Base-by-base conservation (phyloP, 2,113 vertebrate species). In the Seriola aureovittata region DNA sequence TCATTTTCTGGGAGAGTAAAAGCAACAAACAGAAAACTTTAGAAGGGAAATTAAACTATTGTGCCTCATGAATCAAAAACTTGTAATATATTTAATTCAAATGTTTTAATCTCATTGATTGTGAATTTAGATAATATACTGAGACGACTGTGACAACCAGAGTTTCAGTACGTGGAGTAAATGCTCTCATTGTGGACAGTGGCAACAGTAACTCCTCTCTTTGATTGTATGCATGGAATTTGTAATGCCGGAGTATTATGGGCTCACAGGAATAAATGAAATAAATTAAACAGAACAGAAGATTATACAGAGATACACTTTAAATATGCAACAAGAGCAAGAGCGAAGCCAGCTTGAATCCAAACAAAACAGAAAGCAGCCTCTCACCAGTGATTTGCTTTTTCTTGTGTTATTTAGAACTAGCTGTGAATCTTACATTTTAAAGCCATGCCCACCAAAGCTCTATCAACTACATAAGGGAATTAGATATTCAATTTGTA, bases 21-120 rank as follows among this genome's bases (percentile, higher is more conserved):
- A 36, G 11, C 17, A 67, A 17, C 36, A n/a, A 57, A 42, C 21
- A 59, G 4, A 46, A 42, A 25, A 58, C 12, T 40, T 19, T 16
- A 46, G 11, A 21, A 14, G 76, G 72, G 46, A 78, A 81, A 80
- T 75, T 1, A 57, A 78, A 81, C 66, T 23, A 69, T 75, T 38
- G 40, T 8, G 36, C 21, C n/a, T 55, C 70, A 76, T 76, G 17
- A 74, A 79, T 79, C 58, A 71, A 68, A 80, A 6, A 42, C 19
- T 12, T 60, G 13, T 9, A 57, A 40, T 17, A 8, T 17, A 75
- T 70, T 60, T 62, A 55, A 71, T 80, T 78, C 12, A 67, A 50
- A 71, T 40, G 8, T 78, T 69, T 50, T 38, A 60, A 68, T 65
- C 10, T 57, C 23, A 71, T 78, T 58, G 57, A 21, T 70, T 32